Evolutionary conservation across 2,113 vertebrate genomes (phyloP).

Genomic region (Plotosus lineatus): DNA sequence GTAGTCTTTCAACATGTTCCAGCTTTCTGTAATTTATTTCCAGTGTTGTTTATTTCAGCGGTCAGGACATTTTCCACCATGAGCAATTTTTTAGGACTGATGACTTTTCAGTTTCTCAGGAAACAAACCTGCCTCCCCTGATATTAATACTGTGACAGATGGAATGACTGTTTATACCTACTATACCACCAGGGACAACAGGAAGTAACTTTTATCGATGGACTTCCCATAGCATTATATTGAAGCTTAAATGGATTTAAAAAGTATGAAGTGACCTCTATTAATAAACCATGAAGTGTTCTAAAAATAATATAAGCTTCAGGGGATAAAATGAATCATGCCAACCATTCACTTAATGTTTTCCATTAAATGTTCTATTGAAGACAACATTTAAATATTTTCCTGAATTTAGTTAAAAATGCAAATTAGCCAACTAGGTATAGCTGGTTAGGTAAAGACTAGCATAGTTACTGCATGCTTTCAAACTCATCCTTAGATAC

Average conservation of each 20-base stretch:
- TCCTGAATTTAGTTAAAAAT: not conserved
- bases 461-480: too few relatives aligned
- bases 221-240: not conserved
- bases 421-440: too few relatives aligned
- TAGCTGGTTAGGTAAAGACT: not conserved
- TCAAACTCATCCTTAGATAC: not conserved
- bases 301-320: too few relatives aligned
- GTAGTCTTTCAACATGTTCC: not conserved
- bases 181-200: not conserved
- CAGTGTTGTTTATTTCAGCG: not conserved
- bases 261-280: too few relatives aligned
- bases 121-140: not conserved
- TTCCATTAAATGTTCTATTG: not conserved
- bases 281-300: too few relatives aligned
- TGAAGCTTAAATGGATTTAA: not conserved
- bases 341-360: not conserved
- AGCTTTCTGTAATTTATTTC: not conserved
- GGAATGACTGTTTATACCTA: not conserved
- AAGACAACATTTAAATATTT: not conserved
- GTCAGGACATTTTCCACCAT: not conserved
- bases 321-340: too few relatives aligned
- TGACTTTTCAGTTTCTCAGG: not conserved
- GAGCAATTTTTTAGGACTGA: not conserved
- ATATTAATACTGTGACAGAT: not conserved
- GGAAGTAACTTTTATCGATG: not conserved